Conservation (phyloP, 2,888 invertebrate species). For the Litoditis marina region DNA sequence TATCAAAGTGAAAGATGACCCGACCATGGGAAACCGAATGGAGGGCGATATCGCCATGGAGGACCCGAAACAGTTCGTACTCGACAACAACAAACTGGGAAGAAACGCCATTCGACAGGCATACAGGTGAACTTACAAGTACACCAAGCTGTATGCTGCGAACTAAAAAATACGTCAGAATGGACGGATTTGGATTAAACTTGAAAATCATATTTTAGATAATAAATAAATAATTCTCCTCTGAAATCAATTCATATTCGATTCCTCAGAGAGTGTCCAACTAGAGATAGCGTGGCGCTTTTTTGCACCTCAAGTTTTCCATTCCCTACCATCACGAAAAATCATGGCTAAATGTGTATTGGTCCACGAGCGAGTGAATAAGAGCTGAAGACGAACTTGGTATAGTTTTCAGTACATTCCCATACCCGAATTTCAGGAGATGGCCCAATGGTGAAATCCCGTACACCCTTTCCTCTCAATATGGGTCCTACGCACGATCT, state of each 20-base stretch:
- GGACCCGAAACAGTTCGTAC: conserved; percentile 40
- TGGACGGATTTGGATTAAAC: no score
- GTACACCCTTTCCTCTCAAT: conserved; percentile 57
- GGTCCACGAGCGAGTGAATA: not conserved
- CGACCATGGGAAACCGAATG: conserved; percentile 52
- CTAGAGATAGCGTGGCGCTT: no score
- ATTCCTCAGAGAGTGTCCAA: no score
- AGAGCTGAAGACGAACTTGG: no score
- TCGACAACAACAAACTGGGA: conserved; percentile 47
- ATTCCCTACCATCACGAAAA: no score
- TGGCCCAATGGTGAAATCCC: conserved; percentile 61
- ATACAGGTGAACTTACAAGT: conserved; percentile 53
- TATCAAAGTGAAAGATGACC: conserved; percentile 54
- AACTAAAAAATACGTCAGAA: no score
- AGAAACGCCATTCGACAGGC: conserved; percentile 55
- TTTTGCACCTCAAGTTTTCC: no score
- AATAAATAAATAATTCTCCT: no score
- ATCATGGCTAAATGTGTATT: not conserved
- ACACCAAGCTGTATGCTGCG: no score
- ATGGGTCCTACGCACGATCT: conserved; percentile 57
- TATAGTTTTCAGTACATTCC: not conserved
- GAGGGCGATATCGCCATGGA: conserved; percentile 55
- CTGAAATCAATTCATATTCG: no score
- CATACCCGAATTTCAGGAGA: conserved; percentile 23
- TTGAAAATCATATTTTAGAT: no score